Conservation (phyloP, 2,888 invertebrate species). For the Aspidiotus destructor region DNA sequence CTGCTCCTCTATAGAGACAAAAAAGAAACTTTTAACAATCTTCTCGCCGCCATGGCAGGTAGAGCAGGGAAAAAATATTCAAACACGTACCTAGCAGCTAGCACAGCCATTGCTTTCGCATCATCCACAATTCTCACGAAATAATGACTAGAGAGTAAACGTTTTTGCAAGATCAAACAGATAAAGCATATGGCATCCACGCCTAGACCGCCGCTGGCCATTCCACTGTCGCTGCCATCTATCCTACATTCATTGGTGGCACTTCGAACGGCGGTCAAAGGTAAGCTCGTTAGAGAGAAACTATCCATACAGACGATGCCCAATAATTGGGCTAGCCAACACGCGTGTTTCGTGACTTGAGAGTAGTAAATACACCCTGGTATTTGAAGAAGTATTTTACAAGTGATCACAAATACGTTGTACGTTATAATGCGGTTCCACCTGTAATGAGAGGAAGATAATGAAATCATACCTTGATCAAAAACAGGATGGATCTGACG, state of each 20-base stretch:
- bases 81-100: conserved; percentile 68
- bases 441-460: conserved; percentile 42
- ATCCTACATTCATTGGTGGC: no score
- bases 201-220: conserved; percentile 46
- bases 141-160: conserved; percentile 90
- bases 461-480: no score
- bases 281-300: conserved; percentile 44
- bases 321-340: conserved; percentile 71
- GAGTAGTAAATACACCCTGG: conserved; percentile 78
- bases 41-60: background rate
- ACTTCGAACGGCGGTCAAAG: background rate
- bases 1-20: conserved; percentile 62
- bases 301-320: conserved; percentile 83
- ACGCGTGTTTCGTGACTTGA: conserved; percentile 47
- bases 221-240: no score
- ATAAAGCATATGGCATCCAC: conserved; percentile 95
- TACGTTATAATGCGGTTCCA: conserved; percentile 87
- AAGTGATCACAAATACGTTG: conserved; percentile 77
- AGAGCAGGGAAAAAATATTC: background rate
- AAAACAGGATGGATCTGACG: no score
- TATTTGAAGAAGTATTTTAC: conserved; percentile 80
- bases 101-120: conserved; percentile 84
- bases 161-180: conserved; percentile 79
- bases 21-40: background rate
- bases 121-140: conserved; percentile 95